Conservation (phyloP, 2,888 invertebrate genomes). For the Dolichopus griseipennis region DNA sequence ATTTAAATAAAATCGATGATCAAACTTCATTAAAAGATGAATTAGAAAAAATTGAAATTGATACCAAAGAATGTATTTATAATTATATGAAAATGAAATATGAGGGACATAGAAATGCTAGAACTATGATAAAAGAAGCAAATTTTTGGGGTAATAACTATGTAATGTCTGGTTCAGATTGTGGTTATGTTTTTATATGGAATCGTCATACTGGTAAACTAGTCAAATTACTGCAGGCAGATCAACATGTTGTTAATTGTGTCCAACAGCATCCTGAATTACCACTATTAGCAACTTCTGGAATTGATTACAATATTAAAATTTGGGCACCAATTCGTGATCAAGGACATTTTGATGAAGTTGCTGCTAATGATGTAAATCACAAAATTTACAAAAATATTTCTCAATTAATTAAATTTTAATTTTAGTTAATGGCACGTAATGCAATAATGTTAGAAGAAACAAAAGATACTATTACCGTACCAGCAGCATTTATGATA, state of each 20-base stretch:
- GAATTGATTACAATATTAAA: slow-evolving; percentile 83
- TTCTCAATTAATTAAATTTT: slow-evolving; percentile 18
- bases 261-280: slow-evolving; percentile 72
- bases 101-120: slow-evolving; percentile 70
- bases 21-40: slow-evolving; percentile 30
- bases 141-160: slow-evolving; percentile 74
- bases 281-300: slow-evolving; percentile 69
- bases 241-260: slow-evolving; percentile 77
- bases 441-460: slow-evolving; percentile 79
- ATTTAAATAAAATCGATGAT: slow-evolving; percentile 19
- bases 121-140: slow-evolving; percentile 76
- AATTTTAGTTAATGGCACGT: slow-evolving; percentile 57
- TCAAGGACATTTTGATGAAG: slow-evolving; percentile 52
- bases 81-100: slow-evolving; percentile 56
- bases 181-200: slow-evolving; percentile 81
- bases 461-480: slow-evolving; percentile 77
- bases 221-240: slow-evolving; percentile 68
- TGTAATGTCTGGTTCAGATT: slow-evolving; percentile 82
- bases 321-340: slow-evolving; percentile 66
- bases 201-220: slow-evolving; percentile 59
- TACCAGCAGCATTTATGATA: slow-evolving; percentile 80
- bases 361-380: slow-evolving; percentile 50
- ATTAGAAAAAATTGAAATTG: slow-evolving; percentile 29
- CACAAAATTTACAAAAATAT: not conserved
- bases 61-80: slow-evolving; percentile 28